Conservation (phyloP, 1,140 invertebrate species). For the Pissodes strobi region DNA sequence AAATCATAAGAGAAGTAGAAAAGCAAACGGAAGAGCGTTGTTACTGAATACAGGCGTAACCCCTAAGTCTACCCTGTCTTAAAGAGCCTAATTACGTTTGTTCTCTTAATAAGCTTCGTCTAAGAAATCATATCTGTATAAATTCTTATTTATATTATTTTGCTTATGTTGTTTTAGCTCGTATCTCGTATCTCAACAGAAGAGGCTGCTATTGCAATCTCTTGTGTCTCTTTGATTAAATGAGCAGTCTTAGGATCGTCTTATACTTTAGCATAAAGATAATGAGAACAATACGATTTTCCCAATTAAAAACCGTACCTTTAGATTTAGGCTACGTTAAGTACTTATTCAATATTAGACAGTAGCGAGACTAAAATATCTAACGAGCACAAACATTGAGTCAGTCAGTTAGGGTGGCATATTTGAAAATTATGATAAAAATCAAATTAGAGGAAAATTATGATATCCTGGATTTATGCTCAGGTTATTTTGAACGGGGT, state of each 20-base stretch:
- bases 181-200: too few relatives aligned
- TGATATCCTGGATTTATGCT: too few relatives aligned
- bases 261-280: not conserved
- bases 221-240: constrained; percentile 6
- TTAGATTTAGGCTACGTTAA: too few relatives aligned
- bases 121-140: constrained; percentile 16
- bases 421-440: too few relatives aligned
- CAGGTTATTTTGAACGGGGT: too few relatives aligned
- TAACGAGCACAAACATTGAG: too few relatives aligned
- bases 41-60: not conserved
- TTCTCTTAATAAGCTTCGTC: constrained; percentile 24
- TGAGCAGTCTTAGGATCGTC: constrained; percentile 1
- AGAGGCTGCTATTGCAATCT: not conserved
- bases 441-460: too few relatives aligned
- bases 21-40: constrained; percentile 18
- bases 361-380: too few relatives aligned
- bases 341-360: too few relatives aligned
- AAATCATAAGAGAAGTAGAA: constrained; percentile 19
- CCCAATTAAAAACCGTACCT: constrained; percentile 7
- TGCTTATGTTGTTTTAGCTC: constrained; percentile 10
- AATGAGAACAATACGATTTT: constrained; percentile 15
- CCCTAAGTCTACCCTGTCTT: constrained; percentile 2
- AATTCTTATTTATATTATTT: constrained; percentile 9
- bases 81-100: constrained; percentile 11
- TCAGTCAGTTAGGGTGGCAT: too few relatives aligned